Conservation (phyloP, 2,113 vertebrate genomes). For the Python bivittatus region DNA sequence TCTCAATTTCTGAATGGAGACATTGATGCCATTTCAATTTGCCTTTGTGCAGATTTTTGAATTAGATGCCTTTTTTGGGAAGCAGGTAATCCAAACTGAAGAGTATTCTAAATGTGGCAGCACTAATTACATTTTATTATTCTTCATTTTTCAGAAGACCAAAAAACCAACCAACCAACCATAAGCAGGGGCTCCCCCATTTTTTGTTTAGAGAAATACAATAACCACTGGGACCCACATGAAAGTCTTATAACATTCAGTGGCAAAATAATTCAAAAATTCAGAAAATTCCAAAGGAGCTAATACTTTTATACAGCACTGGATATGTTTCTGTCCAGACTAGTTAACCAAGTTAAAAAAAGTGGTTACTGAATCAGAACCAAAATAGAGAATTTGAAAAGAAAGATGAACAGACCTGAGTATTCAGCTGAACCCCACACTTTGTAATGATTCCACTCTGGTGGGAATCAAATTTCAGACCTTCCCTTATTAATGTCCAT, state of each 20-base stretch:
- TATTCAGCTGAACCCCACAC: not conserved
- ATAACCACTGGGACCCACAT: not conserved
- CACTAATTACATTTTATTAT: not conserved
- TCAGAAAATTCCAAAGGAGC: not conserved
- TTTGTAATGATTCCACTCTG: not conserved
- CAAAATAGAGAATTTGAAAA: not conserved
- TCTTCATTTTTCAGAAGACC: not conserved
- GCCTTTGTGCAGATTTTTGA: not conserved
- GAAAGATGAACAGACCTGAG: not conserved
- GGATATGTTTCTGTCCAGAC: not conserved
- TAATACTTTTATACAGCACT: not conserved
- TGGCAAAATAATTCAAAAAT: not conserved
- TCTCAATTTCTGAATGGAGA: not conserved
- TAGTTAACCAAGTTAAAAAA: not conserved
- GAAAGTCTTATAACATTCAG: not conserved
- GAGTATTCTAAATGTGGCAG: not conserved
- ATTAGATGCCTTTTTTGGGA: not conserved
- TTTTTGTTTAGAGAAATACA: not conserved
- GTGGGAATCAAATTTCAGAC: not conserved
- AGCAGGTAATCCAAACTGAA: not conserved
- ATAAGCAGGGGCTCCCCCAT: not conserved
- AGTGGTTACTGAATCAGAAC: not conserved
- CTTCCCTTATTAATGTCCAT: not conserved
- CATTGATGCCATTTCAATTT: not conserved
- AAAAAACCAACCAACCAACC: not conserved